phyloP scores from a whole-genome alignment of 2,113 vertebrate species.

The Cavia aperea region DNA sequence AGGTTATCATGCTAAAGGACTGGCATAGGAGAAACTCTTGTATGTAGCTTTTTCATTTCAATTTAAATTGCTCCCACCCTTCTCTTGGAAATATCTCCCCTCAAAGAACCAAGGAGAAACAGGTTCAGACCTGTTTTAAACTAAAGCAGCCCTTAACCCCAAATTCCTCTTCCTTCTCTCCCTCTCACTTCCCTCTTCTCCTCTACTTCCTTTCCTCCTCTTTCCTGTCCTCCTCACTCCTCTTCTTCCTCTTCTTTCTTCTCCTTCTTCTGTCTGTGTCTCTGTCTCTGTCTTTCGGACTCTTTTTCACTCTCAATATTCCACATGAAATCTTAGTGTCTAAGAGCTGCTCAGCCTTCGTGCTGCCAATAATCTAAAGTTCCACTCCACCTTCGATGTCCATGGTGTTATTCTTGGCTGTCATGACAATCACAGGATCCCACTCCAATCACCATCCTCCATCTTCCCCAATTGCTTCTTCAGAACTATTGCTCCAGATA shows the following conservation, averaged over 20 bases:
- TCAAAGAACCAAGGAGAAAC: neutral
- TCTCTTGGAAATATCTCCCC: neutral
- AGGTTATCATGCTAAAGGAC: neutral
- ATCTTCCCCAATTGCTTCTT: neutral
- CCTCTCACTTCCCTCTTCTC: neutral
- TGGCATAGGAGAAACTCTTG: neutral
- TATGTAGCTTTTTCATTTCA: neutral
- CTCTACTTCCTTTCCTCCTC: neutral
- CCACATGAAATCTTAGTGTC: neutral
- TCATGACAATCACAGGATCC: neutral
- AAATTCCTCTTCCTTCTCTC: neutral
- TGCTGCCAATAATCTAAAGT: neutral
- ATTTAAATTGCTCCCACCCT: neutral
- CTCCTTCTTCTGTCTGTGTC: neutral
- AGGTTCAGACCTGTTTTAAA: neutral
- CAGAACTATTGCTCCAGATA: neutral
- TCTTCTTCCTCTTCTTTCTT: too few species aligned
- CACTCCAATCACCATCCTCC: neutral
- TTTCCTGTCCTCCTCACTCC: neutral
- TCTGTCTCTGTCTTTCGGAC: too few species aligned
- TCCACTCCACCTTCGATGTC: neutral
- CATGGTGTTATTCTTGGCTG: neutral
- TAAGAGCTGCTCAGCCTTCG: neutral
- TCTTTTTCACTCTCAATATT: neutral
- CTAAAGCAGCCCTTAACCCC: neutral